These are phyloP conservation scores for Nipponia nippon DNA, from an alignment of 2,113 vertebrate genomes.

Conservation along the genomic window DNA sequence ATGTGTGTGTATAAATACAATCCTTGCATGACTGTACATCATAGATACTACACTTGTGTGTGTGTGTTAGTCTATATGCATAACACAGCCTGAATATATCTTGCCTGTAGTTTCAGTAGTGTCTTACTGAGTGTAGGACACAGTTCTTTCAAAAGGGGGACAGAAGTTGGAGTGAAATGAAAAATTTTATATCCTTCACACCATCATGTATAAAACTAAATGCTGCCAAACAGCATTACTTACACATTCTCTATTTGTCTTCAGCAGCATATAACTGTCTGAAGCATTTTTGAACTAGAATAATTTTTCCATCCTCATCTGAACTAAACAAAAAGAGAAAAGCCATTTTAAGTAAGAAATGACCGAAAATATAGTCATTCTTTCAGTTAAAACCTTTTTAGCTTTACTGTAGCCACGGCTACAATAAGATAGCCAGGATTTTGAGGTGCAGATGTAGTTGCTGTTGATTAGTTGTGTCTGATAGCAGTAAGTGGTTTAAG, in stretches of 20 bases:
- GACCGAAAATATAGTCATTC: not conserved
- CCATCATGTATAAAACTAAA: not conserved
- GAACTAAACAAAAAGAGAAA: not conserved
- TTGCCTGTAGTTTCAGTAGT: not conserved
- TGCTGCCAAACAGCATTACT: not conserved
- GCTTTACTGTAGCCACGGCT: not conserved
- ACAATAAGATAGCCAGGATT: not conserved
- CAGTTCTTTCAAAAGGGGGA: not conserved
- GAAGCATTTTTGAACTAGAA: not conserved
- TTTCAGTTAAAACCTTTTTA: not conserved
- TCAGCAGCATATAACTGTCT: not conserved
- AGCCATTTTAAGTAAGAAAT: not conserved
- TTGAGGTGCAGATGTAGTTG: not conserved
- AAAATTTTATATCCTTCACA: not conserved
- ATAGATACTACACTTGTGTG: not conserved
- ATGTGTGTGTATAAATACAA: not conserved
- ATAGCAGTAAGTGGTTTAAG: not conserved
- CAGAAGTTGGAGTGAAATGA: not conserved
- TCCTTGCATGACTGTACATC: not conserved
- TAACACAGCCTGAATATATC: not conserved
- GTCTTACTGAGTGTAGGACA: not conserved
- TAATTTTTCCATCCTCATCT: not conserved
- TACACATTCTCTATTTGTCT: not conserved
- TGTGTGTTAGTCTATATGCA: rapidly evolving
- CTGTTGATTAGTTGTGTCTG: not conserved